These are phyloP conservation scores for Sylvia borin DNA, from an alignment of 2,797 vertebrate genomes.

Conservation along the genomic window DNA sequence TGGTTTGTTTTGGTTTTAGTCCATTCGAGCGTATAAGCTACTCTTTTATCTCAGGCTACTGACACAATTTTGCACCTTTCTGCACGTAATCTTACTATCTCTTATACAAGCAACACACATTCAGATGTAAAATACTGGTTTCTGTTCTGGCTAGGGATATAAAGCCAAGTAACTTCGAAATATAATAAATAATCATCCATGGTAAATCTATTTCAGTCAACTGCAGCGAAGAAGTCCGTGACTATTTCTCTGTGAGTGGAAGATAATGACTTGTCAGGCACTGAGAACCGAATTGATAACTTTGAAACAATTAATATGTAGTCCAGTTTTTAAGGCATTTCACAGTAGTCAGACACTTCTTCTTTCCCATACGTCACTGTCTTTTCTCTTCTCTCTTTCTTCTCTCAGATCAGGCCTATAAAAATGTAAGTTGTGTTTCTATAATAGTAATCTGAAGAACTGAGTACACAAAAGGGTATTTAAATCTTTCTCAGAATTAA, in stretches of 20 bases:
- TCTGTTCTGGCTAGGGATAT: neutral
- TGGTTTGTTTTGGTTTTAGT: neutral
- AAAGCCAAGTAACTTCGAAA: neutral
- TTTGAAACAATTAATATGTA: neutral
- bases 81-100: neutral
- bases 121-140: neutral
- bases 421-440: neutral
- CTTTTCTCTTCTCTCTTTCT: neutral
- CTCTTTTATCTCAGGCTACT: neutral
- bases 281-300: neutral
- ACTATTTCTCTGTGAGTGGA: neutral
- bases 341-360: neutral
- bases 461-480: neutral
- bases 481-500: neutral
- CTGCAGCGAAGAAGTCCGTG: neutral
- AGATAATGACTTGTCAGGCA: neutral
- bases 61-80: neutral
- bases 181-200: neutral
- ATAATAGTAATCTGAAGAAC: neutral
- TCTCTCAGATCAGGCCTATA: neutral
- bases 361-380: neutral
- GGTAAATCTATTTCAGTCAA: neutral
- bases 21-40: neutral
- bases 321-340: neutral
- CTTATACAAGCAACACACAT: neutral